Evolutionary conservation across 1,140 invertebrate genomes (phyloP).

Genomic region (Pogonognathellus flavescens): DNA sequence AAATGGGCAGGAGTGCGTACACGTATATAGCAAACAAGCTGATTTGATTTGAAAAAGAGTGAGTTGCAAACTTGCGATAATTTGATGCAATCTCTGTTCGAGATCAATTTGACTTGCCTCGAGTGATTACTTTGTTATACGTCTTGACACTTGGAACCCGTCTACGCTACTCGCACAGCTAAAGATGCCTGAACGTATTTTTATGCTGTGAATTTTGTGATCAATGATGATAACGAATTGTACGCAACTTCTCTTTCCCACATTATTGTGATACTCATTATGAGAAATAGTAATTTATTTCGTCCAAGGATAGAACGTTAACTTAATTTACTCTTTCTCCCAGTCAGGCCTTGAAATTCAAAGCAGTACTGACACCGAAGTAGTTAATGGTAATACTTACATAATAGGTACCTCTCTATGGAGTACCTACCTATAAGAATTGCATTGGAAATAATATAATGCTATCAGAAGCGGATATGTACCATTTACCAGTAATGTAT

Average conservation of each 20-base stretch:
- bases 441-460: background rate
- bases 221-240: constrained; percentile 23
- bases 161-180: background rate
- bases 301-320: background rate
- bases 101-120: constrained; percentile 31
- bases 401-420: background rate
- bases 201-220: constrained; percentile 36
- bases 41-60: constrained; percentile 30
- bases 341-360: background rate
- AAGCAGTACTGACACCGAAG: constrained; percentile 15
- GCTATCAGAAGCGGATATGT: constrained; percentile 1
- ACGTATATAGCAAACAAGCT: background rate
- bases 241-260: constrained; percentile 38
- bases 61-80: constrained; percentile 45
- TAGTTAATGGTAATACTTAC: background rate
- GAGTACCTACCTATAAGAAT: background rate
- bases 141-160: constrained; percentile 27
- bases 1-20: constrained; percentile 34
- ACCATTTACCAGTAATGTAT: background rate
- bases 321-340: background rate
- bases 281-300: constrained; percentile 45
- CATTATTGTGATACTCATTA: constrained; percentile 25
- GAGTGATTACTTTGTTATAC: constrained; percentile 47
- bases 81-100: constrained; percentile 13
- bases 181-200: constrained; percentile 3